A percentile compares a stretch with the other conserved stretches of the same genome.
phyloP scores from a whole-genome alignment of 2,113 vertebrate genomes.

The Colinus virginianus region DNA sequence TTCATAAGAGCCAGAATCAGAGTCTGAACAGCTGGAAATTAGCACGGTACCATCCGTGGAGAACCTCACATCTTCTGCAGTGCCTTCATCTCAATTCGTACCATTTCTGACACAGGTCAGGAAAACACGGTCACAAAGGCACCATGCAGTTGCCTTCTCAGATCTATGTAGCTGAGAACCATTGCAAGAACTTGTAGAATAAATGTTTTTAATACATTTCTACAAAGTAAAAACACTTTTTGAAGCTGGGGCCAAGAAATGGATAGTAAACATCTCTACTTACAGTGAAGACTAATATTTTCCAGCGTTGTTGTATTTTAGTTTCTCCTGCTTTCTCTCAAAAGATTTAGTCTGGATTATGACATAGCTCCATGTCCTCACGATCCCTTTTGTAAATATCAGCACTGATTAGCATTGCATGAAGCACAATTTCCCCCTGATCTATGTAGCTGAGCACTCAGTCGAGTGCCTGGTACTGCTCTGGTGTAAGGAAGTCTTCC shows the following conservation, averaged over 20 bases:
- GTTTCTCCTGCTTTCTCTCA: neutral
- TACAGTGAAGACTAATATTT: neutral
- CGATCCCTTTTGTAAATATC: neutral
- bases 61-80: neutral
- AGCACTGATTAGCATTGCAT: neutral
- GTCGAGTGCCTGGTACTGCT: neutral
- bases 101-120: neutral
- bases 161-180: neutral
- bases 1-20: neutral
- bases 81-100: rapidly evolving
- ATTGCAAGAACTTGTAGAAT: neutral
- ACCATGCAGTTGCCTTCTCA: neutral
- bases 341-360: neutral
- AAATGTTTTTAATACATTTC: neutral
- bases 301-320: neutral
- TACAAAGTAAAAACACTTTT: neutral
- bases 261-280: neutral
- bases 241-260: neutral
- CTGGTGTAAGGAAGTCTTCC: neutral
- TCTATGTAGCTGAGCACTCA: neutral
- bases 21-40: constrained; percentile 6
- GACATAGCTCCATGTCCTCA: neutral
- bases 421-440: neutral
- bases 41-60: neutral
- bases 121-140: constrained; percentile 1